Evolutionary conservation across 2,113 vertebrate genomes (phyloP), one percentile per base, ranked within the genome.

Genomic region (Phyllopteryx taeniolatus): DNA sequence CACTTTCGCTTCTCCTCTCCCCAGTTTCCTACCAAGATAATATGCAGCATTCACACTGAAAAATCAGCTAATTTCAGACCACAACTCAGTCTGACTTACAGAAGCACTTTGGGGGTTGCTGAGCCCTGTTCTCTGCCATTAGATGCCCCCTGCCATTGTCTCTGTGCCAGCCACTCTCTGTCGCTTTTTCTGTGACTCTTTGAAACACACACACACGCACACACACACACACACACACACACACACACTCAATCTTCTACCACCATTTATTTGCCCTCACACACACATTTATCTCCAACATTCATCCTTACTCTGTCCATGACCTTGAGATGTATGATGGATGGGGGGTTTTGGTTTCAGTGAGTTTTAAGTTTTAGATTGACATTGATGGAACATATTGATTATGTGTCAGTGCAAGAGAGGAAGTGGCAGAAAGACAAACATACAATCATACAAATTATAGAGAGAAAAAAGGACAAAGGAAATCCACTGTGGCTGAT

Each of bases 241-340:
- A 31, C 49, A 57, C 65, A 68, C 78, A 74, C 68, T 86, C 75
- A 75, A 73, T 89, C 74, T 73, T 79, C 57, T 67, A 20, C 66
- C 78, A 74, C 75, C 62, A 14, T 80, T 57, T 64, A 33, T 66
- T 43, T 66, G 64, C 33, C 22, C 49, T 35, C 81, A 72, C 61
- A n/a, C 31, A 17, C 79, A 72, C 87, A 86, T 87, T 85, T 87
- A 88, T 89, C 86, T 85, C 65, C 27, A 67, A 68, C 75, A 71
- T 68, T 79, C 85, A 85, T 87, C 80, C 84, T 74, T 62, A 4
- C 72, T 78, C 81, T 80, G 76, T 73, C 77, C 59, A 44, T 89
- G 90, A 91, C 90, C 88, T 91, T 91, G 88, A 88, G 81, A 79
- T 88, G 71, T 80, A 78, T 89, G 88, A 91, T 89, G 88, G 84